These are phyloP conservation scores for Oenanthe oenanthe DNA, from an alignment of 2,113 vertebrate genomes.

Conservation along the genomic window DNA sequence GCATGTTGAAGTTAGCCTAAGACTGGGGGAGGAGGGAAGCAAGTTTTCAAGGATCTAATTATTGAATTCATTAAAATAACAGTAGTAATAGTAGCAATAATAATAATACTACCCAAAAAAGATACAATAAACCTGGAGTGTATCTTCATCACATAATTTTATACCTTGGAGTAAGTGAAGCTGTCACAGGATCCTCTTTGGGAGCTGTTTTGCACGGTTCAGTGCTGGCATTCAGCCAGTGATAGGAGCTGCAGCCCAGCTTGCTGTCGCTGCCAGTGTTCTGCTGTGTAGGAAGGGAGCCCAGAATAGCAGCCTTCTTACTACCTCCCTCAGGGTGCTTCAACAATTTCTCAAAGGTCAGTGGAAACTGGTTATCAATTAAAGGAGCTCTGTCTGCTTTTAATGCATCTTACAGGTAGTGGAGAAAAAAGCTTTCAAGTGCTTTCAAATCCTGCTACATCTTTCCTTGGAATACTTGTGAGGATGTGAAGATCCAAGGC, in stretches of 20 bases:
- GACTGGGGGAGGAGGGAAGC: neutral
- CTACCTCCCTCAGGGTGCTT: neutral
- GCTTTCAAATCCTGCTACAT: neutral
- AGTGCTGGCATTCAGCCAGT: neutral
- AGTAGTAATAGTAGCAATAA: neutral
- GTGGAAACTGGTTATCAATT: neutral
- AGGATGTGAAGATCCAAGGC: neutral
- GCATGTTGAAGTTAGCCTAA: neutral
- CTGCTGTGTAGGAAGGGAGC: conserved; percentile 31
- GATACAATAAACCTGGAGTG: neutral
- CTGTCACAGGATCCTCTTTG: neutral
- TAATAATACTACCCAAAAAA: neutral
- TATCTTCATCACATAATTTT: neutral
- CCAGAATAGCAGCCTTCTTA: conserved; percentile 26
- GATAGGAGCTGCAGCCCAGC: neutral
- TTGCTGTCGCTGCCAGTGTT: neutral
- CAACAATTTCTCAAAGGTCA: conserved; percentile 5
- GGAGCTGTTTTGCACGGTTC: neutral
- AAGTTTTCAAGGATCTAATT: neutral
- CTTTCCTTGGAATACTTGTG: neutral
- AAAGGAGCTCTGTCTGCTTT: neutral
- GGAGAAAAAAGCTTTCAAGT: neutral
- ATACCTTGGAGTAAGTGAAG: neutral
- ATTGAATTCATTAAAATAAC: neutral
- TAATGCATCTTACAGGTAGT: neutral